These are phyloP conservation scores for Drosophila emarginata DNA, from an alignment of 2,888 invertebrate species.

Conservation along the genomic window DNA sequence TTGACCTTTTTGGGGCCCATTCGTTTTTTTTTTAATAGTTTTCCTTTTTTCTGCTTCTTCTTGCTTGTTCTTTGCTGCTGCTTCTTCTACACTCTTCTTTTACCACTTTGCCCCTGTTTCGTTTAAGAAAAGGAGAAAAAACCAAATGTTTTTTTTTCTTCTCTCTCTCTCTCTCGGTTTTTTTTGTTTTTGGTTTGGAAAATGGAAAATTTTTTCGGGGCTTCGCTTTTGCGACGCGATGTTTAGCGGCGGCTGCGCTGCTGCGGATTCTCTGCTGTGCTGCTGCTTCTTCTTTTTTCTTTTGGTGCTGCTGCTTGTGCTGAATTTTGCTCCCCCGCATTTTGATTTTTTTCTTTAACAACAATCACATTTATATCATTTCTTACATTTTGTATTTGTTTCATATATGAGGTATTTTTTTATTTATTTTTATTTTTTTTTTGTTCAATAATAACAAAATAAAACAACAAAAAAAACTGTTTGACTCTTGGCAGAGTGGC, in stretches of 20 bases:
- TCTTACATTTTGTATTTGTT: constrained; percentile 19
- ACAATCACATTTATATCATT: not conserved
- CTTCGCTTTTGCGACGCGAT: constrained; percentile 43
- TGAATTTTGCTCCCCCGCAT: constrained; percentile 37
- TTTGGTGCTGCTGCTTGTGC: constrained; percentile 27
- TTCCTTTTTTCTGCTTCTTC: constrained; percentile 46
- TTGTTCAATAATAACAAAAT: constrained; percentile 41
- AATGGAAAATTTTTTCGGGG: constrained; percentile 18
- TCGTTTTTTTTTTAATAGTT: constrained; percentile 48
- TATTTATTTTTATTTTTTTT: constrained; percentile 12
- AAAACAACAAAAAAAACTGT: constrained; percentile 40
- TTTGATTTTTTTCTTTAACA: constrained; percentile 53
- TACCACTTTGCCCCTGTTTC: constrained; percentile 62
- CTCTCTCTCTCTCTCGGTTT: constrained; percentile 4
- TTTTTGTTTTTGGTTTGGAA: constrained; percentile 18
- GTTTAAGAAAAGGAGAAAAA: constrained; percentile 25
- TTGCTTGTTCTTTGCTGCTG: constrained; percentile 36
- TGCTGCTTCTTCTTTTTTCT: constrained; percentile 22
- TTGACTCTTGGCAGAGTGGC: constrained; percentile 1
- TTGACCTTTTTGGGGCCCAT: constrained; percentile 58
- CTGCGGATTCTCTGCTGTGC: constrained; percentile 43
- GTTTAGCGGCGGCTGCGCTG: constrained; percentile 73
- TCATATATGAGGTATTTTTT: not conserved
- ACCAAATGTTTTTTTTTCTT: constrained; percentile 30
- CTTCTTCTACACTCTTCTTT: constrained; percentile 52